These are phyloP conservation scores for Latrodectus elegans DNA, from an alignment of 2,888 invertebrate species.

Conservation along the genomic window DNA sequence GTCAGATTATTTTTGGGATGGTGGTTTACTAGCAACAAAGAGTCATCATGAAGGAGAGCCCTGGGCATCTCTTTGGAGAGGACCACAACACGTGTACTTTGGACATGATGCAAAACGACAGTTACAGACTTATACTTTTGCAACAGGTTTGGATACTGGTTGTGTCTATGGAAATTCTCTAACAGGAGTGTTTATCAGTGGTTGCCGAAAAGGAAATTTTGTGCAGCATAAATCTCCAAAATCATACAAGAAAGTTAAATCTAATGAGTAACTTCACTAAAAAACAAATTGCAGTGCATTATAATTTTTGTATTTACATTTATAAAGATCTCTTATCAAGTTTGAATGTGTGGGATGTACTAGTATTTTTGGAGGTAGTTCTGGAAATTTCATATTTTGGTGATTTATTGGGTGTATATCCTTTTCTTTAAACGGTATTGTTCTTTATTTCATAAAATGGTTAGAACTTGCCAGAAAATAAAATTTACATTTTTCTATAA, in stretches of 20 bases:
- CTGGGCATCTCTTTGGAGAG: conserved; percentile 74
- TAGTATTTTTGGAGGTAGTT: no score
- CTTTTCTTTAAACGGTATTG: no score
- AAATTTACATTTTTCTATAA: no score
- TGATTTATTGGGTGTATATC: no score
- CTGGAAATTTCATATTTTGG: no score
- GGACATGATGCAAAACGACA: conserved; percentile 75
- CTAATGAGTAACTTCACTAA: neutral
- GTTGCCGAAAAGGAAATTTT: conserved; percentile 67
- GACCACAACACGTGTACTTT: conserved; percentile 75
- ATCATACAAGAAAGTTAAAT: conserved; percentile 27
- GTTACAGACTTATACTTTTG: conserved; percentile 72
- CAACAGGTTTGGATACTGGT: conserved; percentile 76
- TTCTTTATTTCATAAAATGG: no score
- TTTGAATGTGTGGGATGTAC: no score
- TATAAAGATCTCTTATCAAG: no score
- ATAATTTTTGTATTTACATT: no score
- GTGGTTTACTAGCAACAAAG: conserved; percentile 70
- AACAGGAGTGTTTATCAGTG: conserved; percentile 72
- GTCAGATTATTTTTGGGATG: conserved; percentile 69
- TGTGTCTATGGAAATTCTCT: conserved; percentile 74
- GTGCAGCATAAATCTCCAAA: conserved; percentile 63
- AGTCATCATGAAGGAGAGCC: conserved; percentile 72
- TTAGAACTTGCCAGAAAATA: no score
- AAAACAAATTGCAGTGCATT: neutral